Base-by-base conservation (phyloP, 2,113 vertebrate genomes). In the Ammospiza caudacuta region DNA sequence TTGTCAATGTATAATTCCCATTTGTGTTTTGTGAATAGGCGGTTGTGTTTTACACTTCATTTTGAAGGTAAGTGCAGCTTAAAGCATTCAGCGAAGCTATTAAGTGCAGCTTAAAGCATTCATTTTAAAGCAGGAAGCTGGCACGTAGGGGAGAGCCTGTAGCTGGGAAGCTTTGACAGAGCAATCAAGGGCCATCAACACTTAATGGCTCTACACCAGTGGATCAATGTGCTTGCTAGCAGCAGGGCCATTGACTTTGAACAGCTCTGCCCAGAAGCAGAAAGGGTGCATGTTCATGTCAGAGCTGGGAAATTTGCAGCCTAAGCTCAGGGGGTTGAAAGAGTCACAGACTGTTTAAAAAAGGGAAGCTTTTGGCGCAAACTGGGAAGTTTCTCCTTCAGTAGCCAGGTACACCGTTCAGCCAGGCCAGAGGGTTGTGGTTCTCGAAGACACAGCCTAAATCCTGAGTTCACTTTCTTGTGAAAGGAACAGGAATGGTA, bases 141-240 rank as follows among this genome's bases (percentile, higher is more conserved):
- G 93, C 82, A 51, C 15, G 19, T 51, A 83, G 84, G 59, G 75
- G 77, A 73, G 67, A 91, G 59, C 68, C 74, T 91, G 9, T 83
- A 89, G 70, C 85, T 86, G 67, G 64, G 79, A 77, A 95, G 75
- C 82, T 94, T 95, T 96, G 87, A 93, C 86, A 91, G 91, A 94
- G 94, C 93, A 96, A 97, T 95, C 95, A 96, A 94, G 85, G 84
- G 47, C 90, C 90, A 95, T 96, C 94, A 95, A 41, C 82, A 37
- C 67, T 91, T 96, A 97, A 95, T 96, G 84, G 93, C 72, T 70
- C 58, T 93, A 81, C 91, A 89, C 91, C 82, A 85, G 79, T 93
- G 87, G 87, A 97, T 94, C 95, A 95, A 95, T 96, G 94, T 77
- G 78, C 75, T 92, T 62, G 74, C 89, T 91, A 74, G 75, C 70